Conservation (phyloP, 2,888 invertebrate species). For the Cephus runcator region DNA sequence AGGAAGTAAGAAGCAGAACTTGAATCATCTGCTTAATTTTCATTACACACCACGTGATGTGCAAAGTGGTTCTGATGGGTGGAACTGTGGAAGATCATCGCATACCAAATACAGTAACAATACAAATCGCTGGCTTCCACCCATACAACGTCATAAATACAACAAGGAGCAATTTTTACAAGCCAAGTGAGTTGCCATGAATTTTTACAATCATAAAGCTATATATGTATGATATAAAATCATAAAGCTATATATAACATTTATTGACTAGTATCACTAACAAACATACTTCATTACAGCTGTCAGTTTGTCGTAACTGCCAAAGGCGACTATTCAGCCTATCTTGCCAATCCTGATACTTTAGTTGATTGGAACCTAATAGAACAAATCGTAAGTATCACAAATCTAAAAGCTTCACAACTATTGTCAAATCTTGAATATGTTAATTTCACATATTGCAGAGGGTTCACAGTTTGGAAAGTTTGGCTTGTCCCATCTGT, state of each 20-base stretch:
- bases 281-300: slow-evolving; percentile 67
- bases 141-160: slow-evolving; percentile 75
- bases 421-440: not conserved
- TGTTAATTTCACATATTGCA: slow-evolving; percentile 46
- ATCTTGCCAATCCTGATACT: slow-evolving; percentile 85
- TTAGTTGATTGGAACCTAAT: slow-evolving; percentile 92
- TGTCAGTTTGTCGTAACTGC: slow-evolving; percentile 95
- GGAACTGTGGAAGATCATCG: slow-evolving; percentile 51
- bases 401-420: slow-evolving; percentile 76
- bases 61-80: slow-evolving; percentile 61
- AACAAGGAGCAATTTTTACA: slow-evolving; percentile 95
- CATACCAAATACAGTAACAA: slow-evolving; percentile 36
- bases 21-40: slow-evolving; percentile 95
- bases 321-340: slow-evolving; percentile 81
- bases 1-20: slow-evolving; percentile 91
- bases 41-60: slow-evolving; percentile 78
- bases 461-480: slow-evolving; percentile 75
- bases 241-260: not conserved
- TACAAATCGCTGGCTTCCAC: slow-evolving; percentile 64
- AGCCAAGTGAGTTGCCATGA: slow-evolving; percentile 77
- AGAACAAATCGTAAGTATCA: slow-evolving; percentile 87
- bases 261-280: not conserved
- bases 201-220: not conserved
- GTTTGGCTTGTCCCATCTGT: slow-evolving; percentile 91
- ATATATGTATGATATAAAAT: not conserved